These are phyloP conservation scores for Sinentomon sp. DNA, from an alignment of 2,888 invertebrate genomes.

Conservation along the genomic window DNA sequence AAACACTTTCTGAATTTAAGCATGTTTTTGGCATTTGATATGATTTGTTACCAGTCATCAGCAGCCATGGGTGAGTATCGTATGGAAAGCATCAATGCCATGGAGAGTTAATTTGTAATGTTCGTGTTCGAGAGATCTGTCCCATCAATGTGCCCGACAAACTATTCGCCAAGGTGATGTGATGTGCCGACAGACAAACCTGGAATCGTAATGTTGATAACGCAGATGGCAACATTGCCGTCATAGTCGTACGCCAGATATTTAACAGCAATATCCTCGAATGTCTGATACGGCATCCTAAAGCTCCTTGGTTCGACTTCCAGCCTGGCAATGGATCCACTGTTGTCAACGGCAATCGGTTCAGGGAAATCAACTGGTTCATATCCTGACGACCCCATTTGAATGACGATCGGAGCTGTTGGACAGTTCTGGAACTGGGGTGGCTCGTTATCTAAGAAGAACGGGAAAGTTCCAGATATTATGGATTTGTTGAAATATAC, in stretches of 20 bases:
- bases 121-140: too few relatives aligned
- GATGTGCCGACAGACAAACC: too few relatives aligned
- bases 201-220: constrained; percentile 79
- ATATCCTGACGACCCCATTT: constrained; percentile 62
- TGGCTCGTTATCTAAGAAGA: constrained; percentile 58
- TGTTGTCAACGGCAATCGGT: constrained; percentile 80
- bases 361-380: constrained; percentile 75
- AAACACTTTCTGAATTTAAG: too few relatives aligned
- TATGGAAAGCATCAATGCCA: too few relatives aligned
- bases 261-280: constrained; percentile 72
- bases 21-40: too few relatives aligned
- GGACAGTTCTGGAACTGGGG: constrained; percentile 92
- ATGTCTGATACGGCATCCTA: constrained; percentile 56
- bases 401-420: constrained; percentile 64
- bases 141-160: background rate
- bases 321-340: constrained; percentile 70
- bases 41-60: too few relatives aligned
- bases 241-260: constrained; percentile 92
- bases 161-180: background rate
- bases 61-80: too few relatives aligned
- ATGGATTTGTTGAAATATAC: background rate
- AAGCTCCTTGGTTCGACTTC: constrained; percentile 81
- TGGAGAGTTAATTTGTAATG: too few relatives aligned
- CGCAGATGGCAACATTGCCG: constrained; percentile 88
- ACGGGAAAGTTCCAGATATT: background rate